Conservation (phyloP, 2,113 vertebrate genomes). For the Odocoileus hemionus region DNA sequence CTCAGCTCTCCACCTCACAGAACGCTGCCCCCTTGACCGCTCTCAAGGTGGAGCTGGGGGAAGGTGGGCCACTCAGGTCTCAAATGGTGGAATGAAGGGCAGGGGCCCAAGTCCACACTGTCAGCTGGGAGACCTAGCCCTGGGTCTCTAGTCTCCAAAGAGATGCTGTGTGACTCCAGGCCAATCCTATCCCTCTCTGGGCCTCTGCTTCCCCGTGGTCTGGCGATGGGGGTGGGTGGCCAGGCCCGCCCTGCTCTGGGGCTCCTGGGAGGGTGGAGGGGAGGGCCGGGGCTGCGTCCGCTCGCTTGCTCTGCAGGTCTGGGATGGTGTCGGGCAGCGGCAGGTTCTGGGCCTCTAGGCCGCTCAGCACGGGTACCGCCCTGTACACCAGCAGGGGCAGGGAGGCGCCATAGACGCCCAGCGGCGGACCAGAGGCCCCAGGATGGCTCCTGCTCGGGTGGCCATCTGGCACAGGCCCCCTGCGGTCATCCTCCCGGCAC, state of each 20-base stretch:
- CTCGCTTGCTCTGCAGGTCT: slow-evolving; percentile 49
- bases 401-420: rapidly evolving
- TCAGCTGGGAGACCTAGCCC: background rate
- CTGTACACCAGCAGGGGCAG: slow-evolving; percentile 38
- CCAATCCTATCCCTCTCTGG: background rate
- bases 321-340: slow-evolving; percentile 46
- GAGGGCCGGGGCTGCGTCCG: rapidly evolving
- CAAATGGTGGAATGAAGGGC: background rate
- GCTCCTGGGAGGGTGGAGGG: background rate
- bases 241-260: background rate
- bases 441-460: background rate
- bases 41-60: background rate
- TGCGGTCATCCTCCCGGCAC: slow-evolving; percentile 21
- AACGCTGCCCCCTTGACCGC: no score
- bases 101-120: background rate
- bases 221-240: background rate
- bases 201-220: background rate
- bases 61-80: background rate
- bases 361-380: rapidly evolving
- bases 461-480: slow-evolving; percentile 49
- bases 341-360: slow-evolving; percentile 54
- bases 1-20: background rate
- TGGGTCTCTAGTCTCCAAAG: background rate
- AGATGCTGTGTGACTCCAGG: background rate
- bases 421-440: slow-evolving; percentile 48